These are phyloP conservation scores for Cacoxenus indagator DNA, from an alignment of 2,888 invertebrate genomes.

Conservation along the genomic window DNA sequence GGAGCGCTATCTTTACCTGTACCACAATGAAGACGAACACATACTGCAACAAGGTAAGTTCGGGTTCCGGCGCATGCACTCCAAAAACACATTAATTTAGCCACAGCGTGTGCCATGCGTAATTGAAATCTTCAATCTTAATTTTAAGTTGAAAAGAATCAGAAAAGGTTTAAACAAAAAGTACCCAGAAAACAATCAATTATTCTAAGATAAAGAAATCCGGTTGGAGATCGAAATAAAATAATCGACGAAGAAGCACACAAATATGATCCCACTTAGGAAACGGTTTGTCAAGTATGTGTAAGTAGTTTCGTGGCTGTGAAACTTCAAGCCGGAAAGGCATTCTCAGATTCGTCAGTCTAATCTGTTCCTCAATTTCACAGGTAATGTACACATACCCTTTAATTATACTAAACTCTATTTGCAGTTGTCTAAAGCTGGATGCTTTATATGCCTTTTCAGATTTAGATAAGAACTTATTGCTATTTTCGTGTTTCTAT, in stretches of 20 bases:
- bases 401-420: not conserved
- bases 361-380: not conserved
- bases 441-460: not conserved
- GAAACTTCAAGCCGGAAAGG: not conserved
- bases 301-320: not conserved
- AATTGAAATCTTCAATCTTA: conserved; percentile 13
- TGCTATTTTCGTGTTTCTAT: not conserved
- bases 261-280: no score
- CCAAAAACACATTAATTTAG: not conserved
- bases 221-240: conserved; percentile 14
- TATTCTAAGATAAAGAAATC: not conserved
- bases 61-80: conserved; percentile 21
- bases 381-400: not conserved
- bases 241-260: conserved; percentile 27
- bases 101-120: not conserved
- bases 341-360: not conserved
- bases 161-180: conserved; percentile 4
- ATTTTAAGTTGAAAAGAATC: conserved; percentile 1
- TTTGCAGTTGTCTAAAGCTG: not conserved
- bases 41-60: conserved; percentile 88
- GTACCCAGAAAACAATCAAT: conserved; percentile 29
- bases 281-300: no score
- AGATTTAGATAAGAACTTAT: not conserved
- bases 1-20: conserved; percentile 90
- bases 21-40: conserved; percentile 89